Conservation (phyloP, 2,888 invertebrate genomes). For the Scrobipalpa costella region DNA sequence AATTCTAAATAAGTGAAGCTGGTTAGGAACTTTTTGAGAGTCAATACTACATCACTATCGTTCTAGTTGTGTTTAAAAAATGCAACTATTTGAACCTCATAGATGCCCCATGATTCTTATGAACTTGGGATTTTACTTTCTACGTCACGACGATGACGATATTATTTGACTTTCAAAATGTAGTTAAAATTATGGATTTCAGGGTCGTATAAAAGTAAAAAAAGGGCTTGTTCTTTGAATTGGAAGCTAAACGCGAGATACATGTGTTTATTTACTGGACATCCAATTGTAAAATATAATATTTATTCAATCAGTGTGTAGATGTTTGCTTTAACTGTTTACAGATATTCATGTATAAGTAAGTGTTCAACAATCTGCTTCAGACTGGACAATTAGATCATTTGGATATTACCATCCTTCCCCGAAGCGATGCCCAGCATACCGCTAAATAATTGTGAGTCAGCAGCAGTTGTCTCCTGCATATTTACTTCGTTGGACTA, state of each 20-base stretch:
- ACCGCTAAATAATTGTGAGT: no score
- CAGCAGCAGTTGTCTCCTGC: no score
- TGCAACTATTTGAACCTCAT: background rate
- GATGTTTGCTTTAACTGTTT: background rate
- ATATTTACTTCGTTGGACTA: no score
- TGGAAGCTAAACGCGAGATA: background rate
- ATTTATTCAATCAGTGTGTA: background rate
- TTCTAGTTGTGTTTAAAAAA: no score
- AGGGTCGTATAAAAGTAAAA: constrained; percentile 2
- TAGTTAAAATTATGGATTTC: background rate
- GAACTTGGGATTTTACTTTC: background rate
- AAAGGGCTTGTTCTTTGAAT: background rate
- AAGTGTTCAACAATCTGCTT: background rate
- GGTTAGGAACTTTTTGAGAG: no score
- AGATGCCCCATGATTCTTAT: no score
- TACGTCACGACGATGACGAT: background rate
- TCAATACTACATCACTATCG: no score
- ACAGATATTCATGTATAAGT: background rate
- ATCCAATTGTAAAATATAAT: background rate
- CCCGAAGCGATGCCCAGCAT: no score
- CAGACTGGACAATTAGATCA: background rate
- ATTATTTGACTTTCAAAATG: background rate
- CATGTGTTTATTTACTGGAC: background rate
- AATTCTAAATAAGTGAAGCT: no score
- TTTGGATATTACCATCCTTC: no score